Conservation (phyloP, 2,888 invertebrate genomes). For the Colletes collaris region DNA sequence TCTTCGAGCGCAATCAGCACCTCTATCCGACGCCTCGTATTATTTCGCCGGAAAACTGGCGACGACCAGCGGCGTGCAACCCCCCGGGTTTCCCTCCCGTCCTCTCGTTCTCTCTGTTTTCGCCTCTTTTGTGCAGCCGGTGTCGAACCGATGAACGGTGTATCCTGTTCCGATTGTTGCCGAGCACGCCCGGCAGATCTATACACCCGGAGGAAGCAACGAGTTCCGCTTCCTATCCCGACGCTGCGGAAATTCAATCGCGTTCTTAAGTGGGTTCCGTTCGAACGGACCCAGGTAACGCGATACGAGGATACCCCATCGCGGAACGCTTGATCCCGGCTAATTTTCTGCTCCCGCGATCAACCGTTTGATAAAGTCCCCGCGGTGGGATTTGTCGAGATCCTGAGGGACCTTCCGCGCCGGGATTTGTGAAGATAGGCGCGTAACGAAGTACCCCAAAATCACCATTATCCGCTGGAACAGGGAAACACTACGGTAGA, state of each 20-base stretch:
- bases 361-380: too few relatives aligned
- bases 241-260: conserved; percentile 34
- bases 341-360: conserved; percentile 9
- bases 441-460: too few relatives aligned
- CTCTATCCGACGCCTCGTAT: conserved; percentile 54
- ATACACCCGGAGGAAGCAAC: not conserved
- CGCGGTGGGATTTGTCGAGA: too few relatives aligned
- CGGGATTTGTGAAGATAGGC: too few relatives aligned
- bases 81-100: not conserved
- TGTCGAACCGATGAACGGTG: conserved; percentile 23
- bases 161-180: conserved; percentile 48
- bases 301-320: not conserved
- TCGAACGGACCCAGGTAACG: not conserved
- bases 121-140: conserved; percentile 13
- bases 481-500: too few relatives aligned
- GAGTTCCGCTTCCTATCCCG: conserved; percentile 7
- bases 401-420: too few relatives aligned
- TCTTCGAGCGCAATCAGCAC: conserved; percentile 63
- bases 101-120: too few relatives aligned
- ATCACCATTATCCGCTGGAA: too few relatives aligned
- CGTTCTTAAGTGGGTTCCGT: conserved; percentile 24
- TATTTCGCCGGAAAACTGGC: conserved; percentile 52
- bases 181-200: not conserved
- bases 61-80: not conserved
- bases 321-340: not conserved